Evolutionary conservation across 2,888 invertebrate species (phyloP).

Genomic region (Nasonia oneida): DNA sequence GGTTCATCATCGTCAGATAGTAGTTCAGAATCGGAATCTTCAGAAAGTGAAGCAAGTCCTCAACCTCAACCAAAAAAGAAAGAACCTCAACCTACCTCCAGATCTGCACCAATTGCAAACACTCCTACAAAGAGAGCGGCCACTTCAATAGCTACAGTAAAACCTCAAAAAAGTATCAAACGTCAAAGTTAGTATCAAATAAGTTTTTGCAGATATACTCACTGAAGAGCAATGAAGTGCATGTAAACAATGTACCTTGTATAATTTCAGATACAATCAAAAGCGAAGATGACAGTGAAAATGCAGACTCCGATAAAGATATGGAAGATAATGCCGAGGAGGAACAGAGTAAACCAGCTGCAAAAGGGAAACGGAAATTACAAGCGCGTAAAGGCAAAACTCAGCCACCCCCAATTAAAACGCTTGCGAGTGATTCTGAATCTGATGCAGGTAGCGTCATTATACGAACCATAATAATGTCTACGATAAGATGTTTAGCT

Average conservation of each 20-base stretch:
- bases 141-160: constrained; percentile 74
- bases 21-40: constrained; percentile 87
- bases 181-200: constrained; percentile 70
- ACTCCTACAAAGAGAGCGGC: constrained; percentile 73
- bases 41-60: constrained; percentile 80
- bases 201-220: neutral
- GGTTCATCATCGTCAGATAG: constrained; percentile 82
- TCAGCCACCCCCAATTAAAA: constrained; percentile 76
- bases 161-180: constrained; percentile 75
- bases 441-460: constrained; percentile 81
- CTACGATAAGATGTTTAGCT: neutral
- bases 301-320: constrained; percentile 76
- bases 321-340: constrained; percentile 70
- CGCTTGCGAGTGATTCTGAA: constrained; percentile 84
- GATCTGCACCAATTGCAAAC: constrained; percentile 64
- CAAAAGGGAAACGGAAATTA: constrained; percentile 74
- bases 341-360: constrained; percentile 67
- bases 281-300: constrained; percentile 77
- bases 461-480: neutral
- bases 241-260: neutral
- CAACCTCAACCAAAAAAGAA: constrained; percentile 76
- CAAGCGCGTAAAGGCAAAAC: constrained; percentile 75
- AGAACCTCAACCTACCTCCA: constrained; percentile 69
- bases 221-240: neutral
- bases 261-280: constrained; percentile 64